Evolutionary conservation across 1,140 invertebrate species (phyloP), one percentile per base, ranked within the genome.

Genomic region (Drosophila rhopaloa): DNA sequence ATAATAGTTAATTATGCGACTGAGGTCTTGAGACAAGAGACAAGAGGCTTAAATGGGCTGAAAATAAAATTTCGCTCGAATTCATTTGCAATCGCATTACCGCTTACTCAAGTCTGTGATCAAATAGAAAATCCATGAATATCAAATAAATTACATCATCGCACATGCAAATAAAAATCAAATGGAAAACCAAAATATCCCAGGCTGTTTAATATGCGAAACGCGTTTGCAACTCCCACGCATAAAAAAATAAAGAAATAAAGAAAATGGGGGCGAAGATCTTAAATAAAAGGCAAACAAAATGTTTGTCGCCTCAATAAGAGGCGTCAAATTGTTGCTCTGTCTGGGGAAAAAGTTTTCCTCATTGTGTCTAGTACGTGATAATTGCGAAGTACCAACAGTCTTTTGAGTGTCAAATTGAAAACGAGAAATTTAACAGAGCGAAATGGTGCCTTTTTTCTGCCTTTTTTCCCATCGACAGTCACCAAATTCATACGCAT

Each of bases 401-500:
- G 50, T 47, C 47, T 48, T 48, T 41, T 14, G 16, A 58, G 48
- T 58, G 50, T 67, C 6, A 35, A 77, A 65, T 75, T 75, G 59
- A 77, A 54, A 44, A 54, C 35, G 43, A 58, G 68, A 50, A 74
- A 78, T 63, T 82, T 68, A 74, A 74, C 59, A 60, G 48, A 72
- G 37, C 43, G 44, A 76, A 76, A 75, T 56, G 60, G 38, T 71
- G 54, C 14, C 14, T 44, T 41, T 41, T 44, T 53, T 48, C 10
- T 8, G 11, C 35, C 35, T 10, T 16, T 24, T 10, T 5, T 24
- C 35, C 8, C 47, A 43, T 16, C 37, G 29, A 78, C 94, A 97
- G 96, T 97, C 92, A 97, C 96, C 51, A 97, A 97, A 94, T 97
- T 97, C 93, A 97, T 97, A 93, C 96, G 97, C 61, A 97, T 97